Percentiles rank a stretch among this genome's conserved stretches.
Evolutionary conservation across 2,888 invertebrate genomes (phyloP).

Genomic region (Alloscopus bannaensis): DNA sequence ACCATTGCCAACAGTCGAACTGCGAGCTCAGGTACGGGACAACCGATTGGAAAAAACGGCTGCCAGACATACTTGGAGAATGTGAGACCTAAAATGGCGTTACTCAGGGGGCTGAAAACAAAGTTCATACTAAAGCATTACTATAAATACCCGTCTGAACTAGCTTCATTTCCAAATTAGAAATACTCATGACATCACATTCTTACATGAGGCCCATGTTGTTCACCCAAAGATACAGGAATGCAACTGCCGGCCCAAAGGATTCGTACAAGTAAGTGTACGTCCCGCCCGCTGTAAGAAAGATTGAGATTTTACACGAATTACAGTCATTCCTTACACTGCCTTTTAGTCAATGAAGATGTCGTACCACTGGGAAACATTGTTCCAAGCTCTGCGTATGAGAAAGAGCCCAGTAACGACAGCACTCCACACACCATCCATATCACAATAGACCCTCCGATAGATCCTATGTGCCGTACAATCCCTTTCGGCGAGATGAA

Average conservation of each 20-base stretch:
- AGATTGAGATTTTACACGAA: no score
- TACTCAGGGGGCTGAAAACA: slow-evolving; percentile 64
- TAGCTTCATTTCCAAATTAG: no score
- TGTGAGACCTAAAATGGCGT: slow-evolving; percentile 68
- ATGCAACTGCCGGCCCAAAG: slow-evolving; percentile 67
- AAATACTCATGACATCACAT: no score
- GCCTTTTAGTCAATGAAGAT: no score
- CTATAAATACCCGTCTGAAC: no score
- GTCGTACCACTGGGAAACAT: no score
- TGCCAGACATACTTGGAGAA: slow-evolving; percentile 69
- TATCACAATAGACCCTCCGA: slow-evolving; percentile 67
- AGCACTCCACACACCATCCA: slow-evolving; percentile 68
- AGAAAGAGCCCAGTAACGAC: slow-evolving; percentile 67
- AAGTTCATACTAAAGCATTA: no score
- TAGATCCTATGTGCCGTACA: slow-evolving; percentile 63
- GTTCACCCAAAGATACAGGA: slow-evolving; percentile 66
- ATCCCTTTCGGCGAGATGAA: slow-evolving; percentile 72
- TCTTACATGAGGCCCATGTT: slow-evolving; percentile 47
- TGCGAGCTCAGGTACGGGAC: slow-evolving; percentile 63
- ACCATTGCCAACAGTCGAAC: slow-evolving; percentile 63
- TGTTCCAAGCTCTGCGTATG: slow-evolving; percentile 68
- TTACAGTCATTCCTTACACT: no score
- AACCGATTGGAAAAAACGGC: slow-evolving; percentile 68
- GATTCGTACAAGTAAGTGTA: slow-evolving; percentile 68
- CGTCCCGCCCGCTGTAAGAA: slow-evolving; percentile 66